phyloP scores from a whole-genome alignment of 2,888 invertebrate genomes.

The Monopis laevigella region DNA sequence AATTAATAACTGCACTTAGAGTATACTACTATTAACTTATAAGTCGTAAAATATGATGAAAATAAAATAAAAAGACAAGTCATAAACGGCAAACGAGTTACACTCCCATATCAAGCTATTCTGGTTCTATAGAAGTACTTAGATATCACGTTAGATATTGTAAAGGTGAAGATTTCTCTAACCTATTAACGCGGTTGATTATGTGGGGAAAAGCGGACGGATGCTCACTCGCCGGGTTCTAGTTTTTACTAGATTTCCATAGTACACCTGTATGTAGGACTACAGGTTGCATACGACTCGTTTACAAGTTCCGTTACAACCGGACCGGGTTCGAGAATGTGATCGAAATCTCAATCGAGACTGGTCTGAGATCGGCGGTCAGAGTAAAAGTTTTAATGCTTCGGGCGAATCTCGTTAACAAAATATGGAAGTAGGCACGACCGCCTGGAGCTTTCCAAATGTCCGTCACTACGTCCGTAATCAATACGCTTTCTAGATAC shows the following conservation, averaged over 20 bases:
- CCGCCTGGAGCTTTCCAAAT: conserved; percentile 49
- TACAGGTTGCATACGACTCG: conserved; percentile 30
- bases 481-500: conserved; percentile 61
- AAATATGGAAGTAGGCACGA: conserved; percentile 49
- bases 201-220: conserved; percentile 51
- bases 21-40: neutral
- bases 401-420: conserved; percentile 46
- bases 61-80: neutral
- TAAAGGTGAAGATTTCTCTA: conserved; percentile 39
- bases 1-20: neutral
- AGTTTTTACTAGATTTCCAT: conserved; percentile 57
- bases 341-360: conserved; percentile 43
- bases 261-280: conserved; percentile 45
- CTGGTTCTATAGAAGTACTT: conserved; percentile 2
- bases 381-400: conserved; percentile 48
- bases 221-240: conserved; percentile 28
- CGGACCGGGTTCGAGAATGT: conserved; percentile 19
- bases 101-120: conserved; percentile 2
- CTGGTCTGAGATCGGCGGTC: conserved; percentile 10
- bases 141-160: neutral
- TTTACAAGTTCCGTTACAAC: conserved; percentile 45
- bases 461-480: conserved; percentile 27
- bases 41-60: conserved; percentile 3
- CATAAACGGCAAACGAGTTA: conserved; percentile 2
- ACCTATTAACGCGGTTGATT: conserved; percentile 54